These are phyloP conservation scores for Diglossa brunneiventris DNA, from an alignment of 2,113 vertebrate species.

Conservation along the genomic window DNA sequence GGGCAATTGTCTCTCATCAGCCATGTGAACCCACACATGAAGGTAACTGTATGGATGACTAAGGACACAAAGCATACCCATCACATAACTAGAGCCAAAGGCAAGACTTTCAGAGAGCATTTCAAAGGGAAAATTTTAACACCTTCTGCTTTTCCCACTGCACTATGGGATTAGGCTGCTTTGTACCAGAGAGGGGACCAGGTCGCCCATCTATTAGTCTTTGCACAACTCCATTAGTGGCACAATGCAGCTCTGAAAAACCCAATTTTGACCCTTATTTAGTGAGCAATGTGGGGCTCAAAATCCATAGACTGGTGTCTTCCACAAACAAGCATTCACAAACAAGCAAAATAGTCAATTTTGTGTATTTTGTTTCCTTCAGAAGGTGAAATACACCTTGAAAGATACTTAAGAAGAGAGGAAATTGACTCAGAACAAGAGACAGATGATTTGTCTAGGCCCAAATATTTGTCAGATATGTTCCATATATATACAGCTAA, in stretches of 20 bases:
- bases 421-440: neutral
- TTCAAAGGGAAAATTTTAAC: neutral
- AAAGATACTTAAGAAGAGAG: neutral
- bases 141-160: neutral
- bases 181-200: neutral
- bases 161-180: neutral
- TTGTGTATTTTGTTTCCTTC: neutral
- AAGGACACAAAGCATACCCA: neutral
- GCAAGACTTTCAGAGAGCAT: neutral
- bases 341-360: neutral
- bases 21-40: neutral
- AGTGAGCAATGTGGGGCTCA: neutral
- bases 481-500: neutral
- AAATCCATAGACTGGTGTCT: neutral
- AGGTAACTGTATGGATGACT: neutral
- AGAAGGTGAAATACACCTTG: neutral
- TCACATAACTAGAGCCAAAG: neutral
- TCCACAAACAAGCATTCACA: neutral
- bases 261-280: neutral
- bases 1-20: neutral
- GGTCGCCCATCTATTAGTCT: neutral
- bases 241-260: neutral
- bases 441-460: neutral
- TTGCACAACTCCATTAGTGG: neutral
- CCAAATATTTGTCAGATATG: neutral